Percentiles rank a stretch among this genome's conserved stretches.
phyloP scores from a whole-genome alignment of 2,888 invertebrate genomes.

The Thysanoteuthis rhombus region DNA sequence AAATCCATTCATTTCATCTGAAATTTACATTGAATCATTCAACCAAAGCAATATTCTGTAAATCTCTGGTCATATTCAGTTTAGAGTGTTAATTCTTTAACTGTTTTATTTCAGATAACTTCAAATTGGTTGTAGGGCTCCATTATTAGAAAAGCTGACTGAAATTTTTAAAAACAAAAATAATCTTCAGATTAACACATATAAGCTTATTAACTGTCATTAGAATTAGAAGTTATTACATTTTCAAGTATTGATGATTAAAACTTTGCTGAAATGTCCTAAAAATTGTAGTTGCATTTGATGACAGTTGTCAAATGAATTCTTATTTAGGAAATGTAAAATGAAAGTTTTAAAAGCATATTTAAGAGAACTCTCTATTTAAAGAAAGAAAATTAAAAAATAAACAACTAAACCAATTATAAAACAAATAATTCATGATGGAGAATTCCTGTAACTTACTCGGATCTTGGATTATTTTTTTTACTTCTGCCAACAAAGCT shows the following conservation, averaged over 20 bases:
- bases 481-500: too few relatives aligned
- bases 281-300: not conserved
- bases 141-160: not conserved
- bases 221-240: not conserved
- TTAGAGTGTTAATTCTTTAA: not conserved
- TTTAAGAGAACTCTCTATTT: not conserved
- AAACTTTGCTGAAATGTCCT: not conserved
- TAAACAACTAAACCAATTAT: not conserved
- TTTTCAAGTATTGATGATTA: not conserved
- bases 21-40: too few relatives aligned
- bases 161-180: not conserved
- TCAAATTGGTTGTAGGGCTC: not conserved
- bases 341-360: not conserved
- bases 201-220: not conserved
- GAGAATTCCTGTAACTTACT: not conserved
- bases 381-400: not conserved
- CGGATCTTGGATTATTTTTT: not conserved
- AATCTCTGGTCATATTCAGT: too few relatives aligned
- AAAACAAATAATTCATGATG: not conserved
- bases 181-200: not conserved
- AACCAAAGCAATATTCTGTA: too few relatives aligned
- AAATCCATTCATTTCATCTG: too few relatives aligned
- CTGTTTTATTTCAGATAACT: not conserved
- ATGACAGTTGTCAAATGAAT: not conserved
- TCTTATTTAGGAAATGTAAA: not conserved